phyloP scores from a whole-genome alignment of 2,888 invertebrate species.

The Oithona nana region DNA sequence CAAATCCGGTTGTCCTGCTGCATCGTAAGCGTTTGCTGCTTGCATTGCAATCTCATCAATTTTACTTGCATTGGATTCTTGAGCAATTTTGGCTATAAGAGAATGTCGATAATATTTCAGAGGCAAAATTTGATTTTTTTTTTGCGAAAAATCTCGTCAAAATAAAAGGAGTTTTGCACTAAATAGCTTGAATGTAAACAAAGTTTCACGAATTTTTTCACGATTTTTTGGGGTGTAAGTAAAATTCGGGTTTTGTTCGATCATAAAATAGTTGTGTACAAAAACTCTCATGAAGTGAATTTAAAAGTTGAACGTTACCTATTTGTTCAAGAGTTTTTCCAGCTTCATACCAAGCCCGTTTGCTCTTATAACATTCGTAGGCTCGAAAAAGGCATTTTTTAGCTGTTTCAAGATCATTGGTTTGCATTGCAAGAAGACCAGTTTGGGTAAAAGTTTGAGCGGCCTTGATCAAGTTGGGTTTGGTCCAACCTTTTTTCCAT shows the following conservation, averaged over 20 bases:
- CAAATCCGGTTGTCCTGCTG: slow-evolving; percentile 2
- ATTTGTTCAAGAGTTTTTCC: slow-evolving; percentile 7
- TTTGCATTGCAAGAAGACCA: neutral
- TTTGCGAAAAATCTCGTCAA: no score
- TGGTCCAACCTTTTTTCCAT: neutral
- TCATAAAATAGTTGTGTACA: neutral
- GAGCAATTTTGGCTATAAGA: no score
- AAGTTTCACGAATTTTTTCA: no score
- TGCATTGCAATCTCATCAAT: neutral
- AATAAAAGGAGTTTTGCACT: no score
- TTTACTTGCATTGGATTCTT: neutral
- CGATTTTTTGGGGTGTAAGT: no score
- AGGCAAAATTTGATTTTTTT: no score
- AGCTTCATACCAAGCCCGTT: slow-evolving; percentile 1
- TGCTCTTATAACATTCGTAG: slow-evolving; percentile 2
- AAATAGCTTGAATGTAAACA: no score
- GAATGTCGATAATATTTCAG: no score
- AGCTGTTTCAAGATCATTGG: neutral
- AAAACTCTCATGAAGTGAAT: neutral
- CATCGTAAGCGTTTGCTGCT: neutral
- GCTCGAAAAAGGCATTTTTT: neutral
- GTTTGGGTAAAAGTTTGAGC: neutral
- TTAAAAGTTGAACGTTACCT: no score
- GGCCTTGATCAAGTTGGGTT: neutral
- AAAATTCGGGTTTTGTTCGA: no score